Percentiles rank a stretch among this genome's conserved stretches.
These are phyloP conservation scores for Dicycla oo DNA, from an alignment of 2,888 invertebrate species.

Conservation along the genomic window DNA sequence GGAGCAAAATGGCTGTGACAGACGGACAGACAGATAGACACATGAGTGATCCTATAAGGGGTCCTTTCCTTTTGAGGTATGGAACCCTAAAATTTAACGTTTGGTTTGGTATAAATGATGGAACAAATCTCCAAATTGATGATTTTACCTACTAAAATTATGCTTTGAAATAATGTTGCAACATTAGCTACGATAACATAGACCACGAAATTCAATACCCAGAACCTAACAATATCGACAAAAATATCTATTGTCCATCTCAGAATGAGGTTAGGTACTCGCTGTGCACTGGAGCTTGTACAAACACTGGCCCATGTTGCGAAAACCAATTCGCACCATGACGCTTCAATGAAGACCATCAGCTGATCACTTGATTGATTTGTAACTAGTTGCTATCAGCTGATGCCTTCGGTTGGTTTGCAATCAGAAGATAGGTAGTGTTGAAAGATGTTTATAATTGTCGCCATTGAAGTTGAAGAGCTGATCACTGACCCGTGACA, in stretches of 20 bases:
- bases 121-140: not conserved
- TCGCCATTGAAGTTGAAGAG: slow-evolving; percentile 12
- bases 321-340: slow-evolving; percentile 46
- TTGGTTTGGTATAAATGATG: not conserved
- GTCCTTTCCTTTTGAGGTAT: no score
- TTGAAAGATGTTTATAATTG: slow-evolving; percentile 26
- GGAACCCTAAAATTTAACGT: no score
- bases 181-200: slow-evolving; percentile 1
- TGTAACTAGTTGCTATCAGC: slow-evolving; percentile 22
- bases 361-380: slow-evolving; percentile 45
- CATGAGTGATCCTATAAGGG: no score
- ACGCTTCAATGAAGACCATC: slow-evolving; percentile 59
- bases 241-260: slow-evolving; percentile 45
- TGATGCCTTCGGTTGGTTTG: slow-evolving; percentile 33
- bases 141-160: not conserved
- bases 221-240: slow-evolving; percentile 26
- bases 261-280: slow-evolving; percentile 55
- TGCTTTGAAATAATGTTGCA: not conserved
- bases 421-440: slow-evolving; percentile 24
- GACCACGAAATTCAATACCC: slow-evolving; percentile 32
- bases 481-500: slow-evolving; percentile 16
- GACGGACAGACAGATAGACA: no score
- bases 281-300: slow-evolving; percentile 58
- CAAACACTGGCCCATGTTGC: slow-evolving; percentile 50
- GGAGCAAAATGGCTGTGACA: no score